Evolutionary conservation across 2,797 vertebrate species (phyloP), one percentile per base, ranked within the genome.

Genomic region (Naso thynnoides): DNA sequence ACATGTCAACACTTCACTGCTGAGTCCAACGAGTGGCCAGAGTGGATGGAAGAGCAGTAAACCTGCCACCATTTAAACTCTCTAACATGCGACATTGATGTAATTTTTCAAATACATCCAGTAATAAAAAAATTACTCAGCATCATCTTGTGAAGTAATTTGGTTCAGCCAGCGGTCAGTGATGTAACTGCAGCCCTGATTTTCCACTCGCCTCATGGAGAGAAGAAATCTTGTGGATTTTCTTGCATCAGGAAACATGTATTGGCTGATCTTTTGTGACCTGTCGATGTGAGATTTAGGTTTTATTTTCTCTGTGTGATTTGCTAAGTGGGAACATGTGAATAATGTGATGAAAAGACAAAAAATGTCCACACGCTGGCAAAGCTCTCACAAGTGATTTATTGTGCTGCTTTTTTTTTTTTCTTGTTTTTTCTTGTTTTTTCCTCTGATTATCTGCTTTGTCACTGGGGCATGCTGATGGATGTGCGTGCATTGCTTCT

Each of bases 131-230:
- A n/a, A n/a, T n/a, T n/a, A n/a, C n/a, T n/a, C 59, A 78, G 78
- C 74, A 15, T 70, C 85, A 79, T 74, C 78, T 79, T 15, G 24
- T 86, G 78, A 64, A 47, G 14, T 7, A 6, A 29, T 49, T 2
- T 9, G 10, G 49, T 54, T 78, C 60, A 29, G 50, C 4, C 27
- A 14, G 26, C 8, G 4, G 3, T 39, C 1, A 23, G 13, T 24
- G 42, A 24, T 16, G 6, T 57, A n/a, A n/a, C n/a, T n/a, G n/a
- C n/a, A n/a, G n/a, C n/a, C n/a, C n/a, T n/a, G n/a, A n/a, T n/a
- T n/a, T n/a, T n/a, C n/a, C n/a, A n/a, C n/a, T n/a, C n/a, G n/a
- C n/a, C n/a, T n/a, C n/a, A n/a, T n/a, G 31, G 38, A 53, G 33
- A 36, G 26, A 8, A 55, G 10, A 18, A 48, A 56, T 70, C 21